Percentiles rank a stretch among this genome's conserved stretches.
Conservation (phyloP, 2,888 invertebrate species). For the Polylopha cassiicola region DNA sequence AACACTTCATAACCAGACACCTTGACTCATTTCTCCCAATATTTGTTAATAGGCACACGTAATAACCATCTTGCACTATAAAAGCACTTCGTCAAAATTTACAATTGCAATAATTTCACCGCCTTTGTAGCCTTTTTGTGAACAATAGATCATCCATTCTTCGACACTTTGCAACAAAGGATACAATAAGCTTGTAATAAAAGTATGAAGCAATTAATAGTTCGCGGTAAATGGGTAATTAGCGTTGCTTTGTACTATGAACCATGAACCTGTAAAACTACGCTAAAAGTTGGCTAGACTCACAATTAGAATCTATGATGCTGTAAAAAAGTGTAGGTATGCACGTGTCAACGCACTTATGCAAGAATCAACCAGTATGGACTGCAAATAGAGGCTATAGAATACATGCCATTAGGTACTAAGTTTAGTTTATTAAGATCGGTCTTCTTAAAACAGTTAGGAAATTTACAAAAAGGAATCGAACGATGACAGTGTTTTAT, state of each 20-base stretch:
- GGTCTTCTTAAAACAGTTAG: no score
- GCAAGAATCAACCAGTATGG: no score
- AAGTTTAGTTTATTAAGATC: no score
- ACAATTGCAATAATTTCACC: conserved; percentile 18
- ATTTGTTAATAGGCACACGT: conserved; percentile 2
- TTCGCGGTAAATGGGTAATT: conserved; percentile 23
- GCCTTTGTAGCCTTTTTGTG: conserved; percentile 23
- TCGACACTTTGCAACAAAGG: conserved; percentile 19
- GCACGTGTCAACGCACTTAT: no score
- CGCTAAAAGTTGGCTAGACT: background rate
- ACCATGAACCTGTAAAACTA: no score
- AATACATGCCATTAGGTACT: no score
- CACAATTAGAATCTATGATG: no score
- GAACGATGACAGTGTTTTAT: no score
- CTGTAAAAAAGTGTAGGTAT: no score
- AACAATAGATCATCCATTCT: conserved; percentile 22
- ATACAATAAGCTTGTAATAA: conserved; percentile 13
- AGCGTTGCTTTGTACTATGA: conserved; percentile 12
- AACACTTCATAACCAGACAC: conserved; percentile 10
- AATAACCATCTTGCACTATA: conserved; percentile 8
- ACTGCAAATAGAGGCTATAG: no score
- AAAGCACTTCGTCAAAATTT: conserved; percentile 21
- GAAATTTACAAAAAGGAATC: no score
- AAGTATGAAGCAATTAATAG: conserved; percentile 14
- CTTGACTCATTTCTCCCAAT: conserved; percentile 10